Base-by-base conservation (phyloP, 1,140 invertebrate species). In the Mactra quadrangularis region DNA sequence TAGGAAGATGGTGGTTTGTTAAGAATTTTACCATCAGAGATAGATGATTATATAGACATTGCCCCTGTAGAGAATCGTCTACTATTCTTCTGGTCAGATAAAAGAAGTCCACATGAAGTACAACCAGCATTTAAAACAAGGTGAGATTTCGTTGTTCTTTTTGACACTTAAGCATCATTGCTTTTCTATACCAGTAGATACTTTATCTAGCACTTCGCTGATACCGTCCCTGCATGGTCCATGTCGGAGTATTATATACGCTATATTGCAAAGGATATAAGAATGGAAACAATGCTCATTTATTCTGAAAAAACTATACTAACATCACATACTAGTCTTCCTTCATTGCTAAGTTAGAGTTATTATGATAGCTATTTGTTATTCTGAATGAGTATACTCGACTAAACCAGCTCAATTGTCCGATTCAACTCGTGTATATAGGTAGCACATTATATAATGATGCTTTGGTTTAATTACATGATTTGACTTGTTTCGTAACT, bases 1-100 rank as follows among this genome's bases (percentile, higher is more conserved):
- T 82, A 95, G 95, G 90, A 94, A 88, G 93, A 96, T 91, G 96
- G 96, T 38, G 96, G 96, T 38, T 89, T 96, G 4, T 89, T 96
- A 29, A 68, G 97, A 91, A 97, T 99, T 93, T 99, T 98, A 91
- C 98, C 98, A 0, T 96, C 97, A 93, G 96, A 96, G 38, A 95
- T 93, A 15, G 95, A 96, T 85, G 94, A 96, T 90, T 96, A 98
- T 15, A 97, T 98, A 0, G 95, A 98, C 89, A 98, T 99, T 84
- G 97, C 97, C 89, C 98, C 98, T 0, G 93, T 96, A 45, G 98
- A 99, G 92, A 98, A 99, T 92, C 94, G 98, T 64, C 95, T 99
- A 90, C 93, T 99, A 74, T 99, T 99, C 91, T 99, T 99, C 93
- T 99, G 98, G 98, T 99, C 98, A 2, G 98, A 99, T 90, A 94